Conservation (phyloP, 92 coral and sea anemone species). For the Anthopleura xanthogrammica region DNA sequence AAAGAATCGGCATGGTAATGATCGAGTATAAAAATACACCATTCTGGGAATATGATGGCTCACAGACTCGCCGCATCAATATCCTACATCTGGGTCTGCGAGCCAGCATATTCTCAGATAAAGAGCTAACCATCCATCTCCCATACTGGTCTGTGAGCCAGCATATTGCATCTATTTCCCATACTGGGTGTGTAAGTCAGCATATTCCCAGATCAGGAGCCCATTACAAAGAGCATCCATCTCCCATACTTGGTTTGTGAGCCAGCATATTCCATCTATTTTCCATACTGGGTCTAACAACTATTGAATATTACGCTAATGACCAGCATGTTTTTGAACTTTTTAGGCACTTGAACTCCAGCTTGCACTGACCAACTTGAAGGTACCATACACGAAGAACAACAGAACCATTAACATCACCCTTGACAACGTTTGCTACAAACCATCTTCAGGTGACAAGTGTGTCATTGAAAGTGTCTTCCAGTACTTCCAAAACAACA, state of each 20-base stretch:
- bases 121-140: neutral
- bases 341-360: conserved; percentile 59
- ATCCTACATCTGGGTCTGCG: no score
- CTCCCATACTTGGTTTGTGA: no score
- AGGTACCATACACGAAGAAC: conserved; percentile 30
- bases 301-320: no score
- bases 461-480: conserved; percentile 73
- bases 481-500: conserved; percentile 80
- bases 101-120: no score
- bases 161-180: neutral
- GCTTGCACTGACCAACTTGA: conserved; percentile 50
- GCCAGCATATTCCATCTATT: neutral
- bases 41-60: no score
- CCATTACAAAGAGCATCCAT: no score
- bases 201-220: no score
- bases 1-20: neutral
- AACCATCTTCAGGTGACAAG: conserved; percentile 35
- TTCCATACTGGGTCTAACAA: no score
- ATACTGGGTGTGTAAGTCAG: neutral
- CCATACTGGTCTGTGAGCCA: neutral
- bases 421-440: conserved; percentile 62
- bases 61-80: no score
- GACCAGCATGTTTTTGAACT: neutral
- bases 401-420: conserved; percentile 42
- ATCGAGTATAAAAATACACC: no score